Conservation (phyloP, 2,113 vertebrate genomes). For the Apteryx mantelli region DNA sequence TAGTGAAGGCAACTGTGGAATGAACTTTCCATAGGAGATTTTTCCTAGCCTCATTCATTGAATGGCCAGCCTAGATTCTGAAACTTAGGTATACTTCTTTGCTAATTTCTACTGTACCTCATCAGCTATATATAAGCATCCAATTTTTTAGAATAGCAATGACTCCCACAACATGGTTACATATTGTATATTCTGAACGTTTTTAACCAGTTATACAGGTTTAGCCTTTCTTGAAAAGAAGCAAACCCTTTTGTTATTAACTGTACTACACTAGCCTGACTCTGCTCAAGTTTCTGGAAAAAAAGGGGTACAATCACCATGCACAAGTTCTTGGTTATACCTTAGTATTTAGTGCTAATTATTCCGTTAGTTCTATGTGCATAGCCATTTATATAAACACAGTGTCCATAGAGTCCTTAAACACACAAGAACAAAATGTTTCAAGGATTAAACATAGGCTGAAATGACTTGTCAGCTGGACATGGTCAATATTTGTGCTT, state of each 20-base stretch:
- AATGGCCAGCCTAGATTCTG: neutral
- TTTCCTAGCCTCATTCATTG: neutral
- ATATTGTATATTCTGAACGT: neutral
- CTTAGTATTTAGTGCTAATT: neutral
- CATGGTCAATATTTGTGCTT: neutral
- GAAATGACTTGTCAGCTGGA: neutral
- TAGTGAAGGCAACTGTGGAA: neutral
- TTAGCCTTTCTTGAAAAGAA: neutral
- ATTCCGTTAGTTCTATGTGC: neutral
- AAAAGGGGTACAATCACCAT: neutral
- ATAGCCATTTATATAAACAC: neutral
- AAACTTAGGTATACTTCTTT: neutral
- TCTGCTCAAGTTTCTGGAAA: neutral
- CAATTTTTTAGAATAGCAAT: neutral
- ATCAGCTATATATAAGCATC: neutral
- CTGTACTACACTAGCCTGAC: neutral
- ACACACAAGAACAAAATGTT: slow-evolving; percentile 4
- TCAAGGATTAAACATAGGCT: neutral
- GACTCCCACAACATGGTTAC: neutral
- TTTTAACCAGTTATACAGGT: neutral
- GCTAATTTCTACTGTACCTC: slow-evolving; percentile 2
- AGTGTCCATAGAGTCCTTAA: neutral
- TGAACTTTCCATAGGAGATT: neutral
- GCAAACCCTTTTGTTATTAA: neutral
- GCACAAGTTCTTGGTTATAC: neutral